Conservation (phyloP, 64 coral and sea anemone genomes). For the Montipora efflorescens region DNA sequence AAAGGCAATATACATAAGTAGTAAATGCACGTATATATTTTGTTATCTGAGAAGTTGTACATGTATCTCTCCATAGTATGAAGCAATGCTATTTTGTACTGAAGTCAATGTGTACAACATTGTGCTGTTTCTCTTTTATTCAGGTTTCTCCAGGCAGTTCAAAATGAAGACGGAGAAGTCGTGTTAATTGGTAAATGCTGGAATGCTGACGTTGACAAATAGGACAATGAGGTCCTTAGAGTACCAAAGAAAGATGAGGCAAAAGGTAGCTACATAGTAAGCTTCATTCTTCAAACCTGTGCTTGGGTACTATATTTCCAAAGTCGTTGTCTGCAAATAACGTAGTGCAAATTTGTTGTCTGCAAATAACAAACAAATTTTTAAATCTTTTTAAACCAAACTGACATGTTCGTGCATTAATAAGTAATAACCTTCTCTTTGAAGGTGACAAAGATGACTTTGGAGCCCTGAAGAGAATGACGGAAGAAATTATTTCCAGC, state of each 20-base stretch:
- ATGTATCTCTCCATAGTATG: conserved; percentile 8
- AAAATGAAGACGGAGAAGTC: not conserved
- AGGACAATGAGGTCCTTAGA: conserved; percentile 7
- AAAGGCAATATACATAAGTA: conserved; percentile 1
- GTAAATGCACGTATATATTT: not conserved
- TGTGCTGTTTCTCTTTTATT: conserved; percentile 8
- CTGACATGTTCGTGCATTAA: not conserved
- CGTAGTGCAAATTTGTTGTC: not conserved
- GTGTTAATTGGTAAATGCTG: conserved; percentile 30
- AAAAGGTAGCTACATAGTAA: not conserved
- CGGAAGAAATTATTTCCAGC: conserved; percentile 38
- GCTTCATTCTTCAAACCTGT: not conserved
- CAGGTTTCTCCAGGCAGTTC: conserved; percentile 13
- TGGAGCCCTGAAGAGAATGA: conserved; percentile 54
- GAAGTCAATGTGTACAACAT: not conserved
- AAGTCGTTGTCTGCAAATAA: not conserved
- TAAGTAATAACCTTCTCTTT: not conserved
- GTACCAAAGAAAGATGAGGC: conserved; percentile 7
- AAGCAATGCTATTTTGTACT: conserved; percentile 5
- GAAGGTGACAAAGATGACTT: conserved; percentile 61
- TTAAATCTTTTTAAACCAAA: not conserved
- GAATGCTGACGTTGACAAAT: conserved; percentile 13
- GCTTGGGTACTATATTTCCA: conserved; percentile 5
- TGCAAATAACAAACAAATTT: conserved; percentile 20
- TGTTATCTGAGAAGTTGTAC: not conserved